Evolutionary conservation across 2,888 invertebrate species (phyloP).

Genomic region (Carabus problematicus): DNA sequence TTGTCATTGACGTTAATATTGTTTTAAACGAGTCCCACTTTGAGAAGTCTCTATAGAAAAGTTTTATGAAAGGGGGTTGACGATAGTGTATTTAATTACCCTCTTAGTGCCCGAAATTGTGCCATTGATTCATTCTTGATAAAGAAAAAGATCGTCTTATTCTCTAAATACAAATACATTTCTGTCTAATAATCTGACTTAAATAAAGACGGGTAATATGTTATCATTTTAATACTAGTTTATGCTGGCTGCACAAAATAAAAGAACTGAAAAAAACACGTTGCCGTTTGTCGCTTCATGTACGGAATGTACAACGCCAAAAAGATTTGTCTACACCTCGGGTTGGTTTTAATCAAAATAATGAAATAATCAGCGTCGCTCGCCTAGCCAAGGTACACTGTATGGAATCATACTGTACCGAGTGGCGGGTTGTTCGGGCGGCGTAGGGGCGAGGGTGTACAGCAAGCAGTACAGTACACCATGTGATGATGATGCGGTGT

Average conservation of each 20-base stretch:
- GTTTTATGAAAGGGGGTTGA: no score
- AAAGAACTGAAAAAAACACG: background rate
- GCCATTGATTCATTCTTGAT: no score
- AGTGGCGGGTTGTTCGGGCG: no score
- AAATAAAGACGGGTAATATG: background rate
- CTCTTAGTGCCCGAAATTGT: no score
- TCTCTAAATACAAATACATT: no score
- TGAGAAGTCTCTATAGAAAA: no score
- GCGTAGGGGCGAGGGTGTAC: no score
- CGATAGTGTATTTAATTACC: no score
- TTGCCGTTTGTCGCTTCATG: conserved; percentile 50
- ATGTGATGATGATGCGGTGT: conserved; percentile 14
- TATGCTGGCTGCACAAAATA: background rate
- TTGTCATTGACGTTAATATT: no score
- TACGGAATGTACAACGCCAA: no score
- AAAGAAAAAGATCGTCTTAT: no score
- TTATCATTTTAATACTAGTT: background rate
- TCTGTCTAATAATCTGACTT: background rate
- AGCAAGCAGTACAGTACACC: background rate
- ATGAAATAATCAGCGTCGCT: conserved; percentile 29
- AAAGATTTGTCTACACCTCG: background rate
- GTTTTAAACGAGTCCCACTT: no score
- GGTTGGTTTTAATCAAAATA: conserved; percentile 31
- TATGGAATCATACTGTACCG: background rate
- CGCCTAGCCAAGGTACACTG: background rate